Evolutionary conservation across 2,888 invertebrate genomes (phyloP).

Genomic region (Cataglyphis altisquamis): DNA sequence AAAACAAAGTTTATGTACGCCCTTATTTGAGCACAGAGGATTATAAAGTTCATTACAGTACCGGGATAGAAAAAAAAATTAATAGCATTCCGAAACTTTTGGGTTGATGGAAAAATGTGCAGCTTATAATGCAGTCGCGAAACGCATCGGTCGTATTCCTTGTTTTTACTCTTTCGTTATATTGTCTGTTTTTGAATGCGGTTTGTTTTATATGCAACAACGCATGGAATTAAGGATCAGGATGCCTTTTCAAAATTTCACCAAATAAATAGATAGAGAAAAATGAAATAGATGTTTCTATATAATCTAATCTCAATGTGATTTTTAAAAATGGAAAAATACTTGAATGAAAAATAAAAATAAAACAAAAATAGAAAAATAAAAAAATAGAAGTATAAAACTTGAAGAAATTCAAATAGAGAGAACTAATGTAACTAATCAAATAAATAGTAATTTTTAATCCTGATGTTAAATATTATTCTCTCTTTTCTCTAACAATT

Average conservation of each 20-base stretch:
- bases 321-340: background rate
- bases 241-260: background rate
- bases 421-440: background rate
- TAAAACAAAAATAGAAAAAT: too few relatives aligned
- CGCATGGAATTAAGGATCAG: background rate
- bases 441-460: background rate
- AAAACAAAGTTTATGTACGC: conserved; percentile 48
- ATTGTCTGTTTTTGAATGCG: background rate
- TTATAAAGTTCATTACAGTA: conserved; percentile 54
- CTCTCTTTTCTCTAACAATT: background rate
- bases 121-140: conserved; percentile 42
- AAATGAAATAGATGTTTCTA: background rate
- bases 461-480: background rate
- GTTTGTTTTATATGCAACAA: conserved; percentile 3
- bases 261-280: too few relatives aligned
- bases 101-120: conserved; percentile 54
- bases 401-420: background rate
- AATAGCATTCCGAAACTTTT: conserved; percentile 64
- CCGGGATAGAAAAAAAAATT: conserved; percentile 59
- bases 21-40: conserved; percentile 53
- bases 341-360: too few relatives aligned
- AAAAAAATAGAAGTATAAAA: background rate
- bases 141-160: conserved; percentile 22
- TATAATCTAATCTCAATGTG: background rate
- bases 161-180: background rate